These are phyloP conservation scores for Mylabris phalerata DNA, from an alignment of 1,140 invertebrate species.

Conservation along the genomic window DNA sequence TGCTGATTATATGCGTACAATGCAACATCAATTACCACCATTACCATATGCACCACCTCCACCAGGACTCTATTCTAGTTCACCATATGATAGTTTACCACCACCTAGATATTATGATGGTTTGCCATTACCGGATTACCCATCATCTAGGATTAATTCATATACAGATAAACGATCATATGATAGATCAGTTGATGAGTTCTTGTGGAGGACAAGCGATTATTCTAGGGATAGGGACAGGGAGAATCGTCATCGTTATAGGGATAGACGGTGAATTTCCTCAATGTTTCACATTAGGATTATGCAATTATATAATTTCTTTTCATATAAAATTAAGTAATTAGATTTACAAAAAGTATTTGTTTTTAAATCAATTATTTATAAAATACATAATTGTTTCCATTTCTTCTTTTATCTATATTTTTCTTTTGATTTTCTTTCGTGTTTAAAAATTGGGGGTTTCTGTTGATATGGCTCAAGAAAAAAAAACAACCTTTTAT, in stretches of 20 bases:
- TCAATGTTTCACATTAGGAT: background rate
- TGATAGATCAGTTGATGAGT: conserved; percentile 85
- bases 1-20: conserved; percentile 72
- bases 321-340: background rate
- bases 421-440: no score
- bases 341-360: background rate
- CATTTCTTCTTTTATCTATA: no score
- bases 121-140: conserved; percentile 55
- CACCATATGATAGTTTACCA: conserved; percentile 63
- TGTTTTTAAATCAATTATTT: background rate
- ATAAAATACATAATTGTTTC: background rate
- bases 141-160: conserved; percentile 46
- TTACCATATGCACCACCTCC: conserved; percentile 58
- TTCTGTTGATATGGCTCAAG: no score
- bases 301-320: background rate
- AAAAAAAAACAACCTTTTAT: background rate
- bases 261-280: conserved; percentile 22
- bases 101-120: conserved; percentile 75
- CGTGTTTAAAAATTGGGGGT: no score
- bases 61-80: conserved; percentile 49
- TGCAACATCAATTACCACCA: conserved; percentile 70
- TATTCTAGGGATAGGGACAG: conserved; percentile 47
- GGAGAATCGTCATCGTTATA: conserved; percentile 28
- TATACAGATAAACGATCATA: conserved; percentile 71
- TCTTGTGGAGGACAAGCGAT: conserved; percentile 74